Evolutionary conservation across 2,888 invertebrate species (phyloP), one percentile per base, ranked within the genome.

Genomic region (Aleiodes leptofemur): DNA sequence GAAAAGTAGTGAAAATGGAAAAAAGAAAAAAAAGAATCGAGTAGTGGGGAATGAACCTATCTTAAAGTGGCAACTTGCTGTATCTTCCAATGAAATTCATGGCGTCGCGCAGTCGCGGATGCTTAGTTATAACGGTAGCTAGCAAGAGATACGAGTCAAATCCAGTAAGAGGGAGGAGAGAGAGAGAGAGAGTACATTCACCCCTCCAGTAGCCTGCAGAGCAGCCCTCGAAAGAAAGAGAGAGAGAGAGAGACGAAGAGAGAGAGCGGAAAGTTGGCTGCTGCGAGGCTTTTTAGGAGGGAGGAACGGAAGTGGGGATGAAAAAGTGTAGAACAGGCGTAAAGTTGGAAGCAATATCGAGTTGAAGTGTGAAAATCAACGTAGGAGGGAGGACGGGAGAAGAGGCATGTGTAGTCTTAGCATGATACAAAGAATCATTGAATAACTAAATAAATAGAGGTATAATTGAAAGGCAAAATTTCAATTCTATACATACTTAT

Each of bases 281-380:
- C 43, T 51, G 50, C 43, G 69, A 31, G 64, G 70, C 51, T 43
- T 43, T 43, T 43, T 43, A 43, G 76, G 81, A 68, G 68, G 11
- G 51, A 50, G 61, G 34, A 53, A 51, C 31, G 29, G 72, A 72
- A 64, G 57, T 51, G 57, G 55, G 11, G 11, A 69, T 34, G 16
- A 51, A 68, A 50, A 70, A 57, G 78, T 51, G 43, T 51, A 57
- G 34, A 50, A 50, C 29, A 57, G 59, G 72, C 50, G 70, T 55
- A 61, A 64, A 83, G 81, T 82, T 84, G 82, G 80, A 82, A 81
- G 82, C 72, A 75, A 76, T 76, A 76, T 56, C 23, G 23, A 57
- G 51, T 83, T 83, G 83, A 87, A 86, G 87, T 87, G 87, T 87
- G 87, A 87, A 87, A 87, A 88, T 86, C 85, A 86, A 85, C 78